Evolutionary conservation across 2,888 invertebrate genomes (phyloP).

Genomic region (Pammene fasciana): DNA sequence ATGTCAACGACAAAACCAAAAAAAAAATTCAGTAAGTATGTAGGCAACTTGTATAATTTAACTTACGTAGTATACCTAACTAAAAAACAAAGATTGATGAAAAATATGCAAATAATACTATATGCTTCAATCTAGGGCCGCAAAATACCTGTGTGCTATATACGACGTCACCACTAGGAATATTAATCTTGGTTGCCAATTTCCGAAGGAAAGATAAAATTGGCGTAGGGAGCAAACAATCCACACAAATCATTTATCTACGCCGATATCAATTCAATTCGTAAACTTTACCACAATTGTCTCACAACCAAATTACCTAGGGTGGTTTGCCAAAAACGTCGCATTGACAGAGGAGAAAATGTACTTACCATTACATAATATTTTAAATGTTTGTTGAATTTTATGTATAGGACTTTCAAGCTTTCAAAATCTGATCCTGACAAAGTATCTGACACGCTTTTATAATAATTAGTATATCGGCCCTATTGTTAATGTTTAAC

Average conservation of each 20-base stretch:
- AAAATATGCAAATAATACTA: too few species aligned
- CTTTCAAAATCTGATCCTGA: too few species aligned
- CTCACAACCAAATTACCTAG: constrained; percentile 14
- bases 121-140: too few species aligned
- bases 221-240: constrained; percentile 18
- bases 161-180: background rate
- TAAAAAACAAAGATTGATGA: too few species aligned
- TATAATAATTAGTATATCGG: too few species aligned
- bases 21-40: background rate
- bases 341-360: constrained; percentile 4
- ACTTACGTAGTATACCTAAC: too few species aligned
- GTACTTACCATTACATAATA: background rate
- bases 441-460: too few species aligned
- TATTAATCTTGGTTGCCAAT: background rate
- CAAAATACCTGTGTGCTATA: background rate
- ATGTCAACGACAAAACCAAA: background rate
- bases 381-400: background rate
- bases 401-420: too few species aligned
- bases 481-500: too few species aligned
- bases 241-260: constrained; percentile 23
- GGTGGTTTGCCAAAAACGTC: constrained; percentile 8
- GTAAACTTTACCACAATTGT: constrained; percentile 29
- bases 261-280: constrained; percentile 32
- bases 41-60: background rate
- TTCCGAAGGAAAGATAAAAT: background rate